phyloP scores from a whole-genome alignment of 2,888 invertebrate genomes.

The Papilio elwesi region DNA sequence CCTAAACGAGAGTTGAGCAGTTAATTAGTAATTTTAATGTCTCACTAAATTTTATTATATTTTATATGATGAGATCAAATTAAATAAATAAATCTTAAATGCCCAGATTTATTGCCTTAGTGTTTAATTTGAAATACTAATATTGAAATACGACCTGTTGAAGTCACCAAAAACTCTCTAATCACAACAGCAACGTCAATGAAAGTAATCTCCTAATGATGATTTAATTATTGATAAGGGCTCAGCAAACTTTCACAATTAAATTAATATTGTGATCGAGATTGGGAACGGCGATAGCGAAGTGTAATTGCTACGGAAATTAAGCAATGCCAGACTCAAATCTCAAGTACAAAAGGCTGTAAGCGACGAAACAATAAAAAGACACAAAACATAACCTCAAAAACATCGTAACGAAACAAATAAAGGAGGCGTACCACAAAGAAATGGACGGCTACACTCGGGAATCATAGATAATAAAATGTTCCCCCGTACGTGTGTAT shows the following conservation, averaged over 20 bases:
- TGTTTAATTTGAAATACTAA: too few species aligned
- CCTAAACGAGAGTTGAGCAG: too few species aligned
- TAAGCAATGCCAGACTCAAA: conserved; percentile 37
- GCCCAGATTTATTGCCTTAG: too few species aligned
- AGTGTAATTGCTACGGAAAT: conserved; percentile 39
- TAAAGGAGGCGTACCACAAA: conserved; percentile 49
- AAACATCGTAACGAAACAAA: conserved; percentile 36
- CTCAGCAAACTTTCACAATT: conserved; percentile 39
- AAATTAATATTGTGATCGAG: conserved; percentile 38
- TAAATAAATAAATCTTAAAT: too few species aligned
- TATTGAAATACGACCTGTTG: not conserved
- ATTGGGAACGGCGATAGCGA: conserved; percentile 33
- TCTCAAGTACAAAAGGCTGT: conserved; percentile 18
- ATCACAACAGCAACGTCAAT: not conserved
- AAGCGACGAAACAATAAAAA: conserved; percentile 29
- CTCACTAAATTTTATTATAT: too few species aligned
- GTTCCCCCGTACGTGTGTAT: conserved; percentile 55
- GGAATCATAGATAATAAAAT: conserved; percentile 72
- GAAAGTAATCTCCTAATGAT: conserved; percentile 26
- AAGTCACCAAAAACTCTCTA: not conserved
- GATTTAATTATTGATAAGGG: conserved; percentile 40
- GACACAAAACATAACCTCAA: conserved; percentile 24
- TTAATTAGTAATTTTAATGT: too few species aligned
- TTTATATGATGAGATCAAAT: too few species aligned
- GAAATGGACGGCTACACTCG: conserved; percentile 61